phyloP scores from a whole-genome alignment of 2,888 invertebrate genomes.

The Ormyrus rosae region DNA sequence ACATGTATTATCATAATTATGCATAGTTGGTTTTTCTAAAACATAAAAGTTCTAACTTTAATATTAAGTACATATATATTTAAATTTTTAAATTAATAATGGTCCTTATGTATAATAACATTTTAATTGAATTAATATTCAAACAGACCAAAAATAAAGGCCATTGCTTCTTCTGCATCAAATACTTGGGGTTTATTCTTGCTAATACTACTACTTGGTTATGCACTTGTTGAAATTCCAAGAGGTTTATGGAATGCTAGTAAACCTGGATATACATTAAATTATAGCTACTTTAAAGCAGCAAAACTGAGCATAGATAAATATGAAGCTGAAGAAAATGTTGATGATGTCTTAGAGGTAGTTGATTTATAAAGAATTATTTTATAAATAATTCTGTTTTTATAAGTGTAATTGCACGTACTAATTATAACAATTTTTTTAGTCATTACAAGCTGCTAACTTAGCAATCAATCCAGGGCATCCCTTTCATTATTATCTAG shows the following conservation, averaged over 20 bases:
- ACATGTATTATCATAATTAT: constrained; percentile 2
- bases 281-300: constrained; percentile 93
- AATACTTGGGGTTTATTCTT: constrained; percentile 99
- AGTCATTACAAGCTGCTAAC: constrained; percentile 90
- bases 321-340: constrained; percentile 96
- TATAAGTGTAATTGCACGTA: background rate
- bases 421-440: constrained; percentile 61
- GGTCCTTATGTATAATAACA: background rate
- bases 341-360: constrained; percentile 96
- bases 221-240: constrained; percentile 97
- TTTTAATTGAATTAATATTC: constrained; percentile 1
- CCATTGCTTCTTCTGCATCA: constrained; percentile 97
- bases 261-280: constrained; percentile 88
- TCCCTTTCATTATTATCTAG: constrained; percentile 86
- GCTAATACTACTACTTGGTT: constrained; percentile 92
- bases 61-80: background rate
- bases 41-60: background rate
- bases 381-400: background rate
- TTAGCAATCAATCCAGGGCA: constrained; percentile 86
- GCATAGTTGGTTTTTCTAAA: constrained; percentile 10
- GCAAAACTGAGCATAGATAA: constrained; percentile 96
- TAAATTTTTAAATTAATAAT: constrained; percentile 9
- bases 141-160: constrained; percentile 89
- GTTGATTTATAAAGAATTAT: too few relatives aligned
- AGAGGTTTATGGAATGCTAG: constrained; percentile 94